phyloP scores from a whole-genome alignment of 2,113 vertebrate genomes.

The Sterna hirundo region DNA sequence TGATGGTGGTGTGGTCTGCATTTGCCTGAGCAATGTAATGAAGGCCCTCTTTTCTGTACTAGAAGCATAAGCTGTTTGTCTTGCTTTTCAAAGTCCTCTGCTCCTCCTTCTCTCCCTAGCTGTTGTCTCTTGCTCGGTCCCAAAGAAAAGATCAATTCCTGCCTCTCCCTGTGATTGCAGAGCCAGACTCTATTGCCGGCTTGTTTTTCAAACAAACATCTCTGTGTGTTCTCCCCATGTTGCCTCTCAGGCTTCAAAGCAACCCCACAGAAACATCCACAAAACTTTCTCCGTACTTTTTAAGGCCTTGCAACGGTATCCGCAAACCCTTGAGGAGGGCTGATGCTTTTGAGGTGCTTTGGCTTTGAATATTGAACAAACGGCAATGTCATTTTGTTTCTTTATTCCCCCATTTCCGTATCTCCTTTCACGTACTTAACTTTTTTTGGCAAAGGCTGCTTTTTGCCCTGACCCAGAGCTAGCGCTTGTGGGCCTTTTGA shows the following conservation, averaged over 20 bases:
- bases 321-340: background rate
- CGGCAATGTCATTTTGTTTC: background rate
- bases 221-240: background rate
- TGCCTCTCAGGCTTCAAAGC: slow-evolving; percentile 20
- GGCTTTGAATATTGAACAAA: background rate
- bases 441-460: background rate
- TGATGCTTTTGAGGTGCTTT: background rate
- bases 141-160: background rate
- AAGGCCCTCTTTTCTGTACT: background rate
- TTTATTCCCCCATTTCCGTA: background rate
- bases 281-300: background rate
- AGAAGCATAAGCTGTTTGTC: background rate
- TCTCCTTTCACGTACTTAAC: background rate
- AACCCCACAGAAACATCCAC: background rate
- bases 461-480: background rate
- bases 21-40: background rate
- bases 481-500: background rate
- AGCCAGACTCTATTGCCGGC: background rate
- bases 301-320: background rate
- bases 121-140: background rate
- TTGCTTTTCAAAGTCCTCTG: background rate
- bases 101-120: background rate
- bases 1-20: background rate
- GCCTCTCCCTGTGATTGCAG: background rate
- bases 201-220: slow-evolving; percentile 4